Conservation (phyloP, 2,797 vertebrate genomes). For the Sebastolobus alascanus region DNA sequence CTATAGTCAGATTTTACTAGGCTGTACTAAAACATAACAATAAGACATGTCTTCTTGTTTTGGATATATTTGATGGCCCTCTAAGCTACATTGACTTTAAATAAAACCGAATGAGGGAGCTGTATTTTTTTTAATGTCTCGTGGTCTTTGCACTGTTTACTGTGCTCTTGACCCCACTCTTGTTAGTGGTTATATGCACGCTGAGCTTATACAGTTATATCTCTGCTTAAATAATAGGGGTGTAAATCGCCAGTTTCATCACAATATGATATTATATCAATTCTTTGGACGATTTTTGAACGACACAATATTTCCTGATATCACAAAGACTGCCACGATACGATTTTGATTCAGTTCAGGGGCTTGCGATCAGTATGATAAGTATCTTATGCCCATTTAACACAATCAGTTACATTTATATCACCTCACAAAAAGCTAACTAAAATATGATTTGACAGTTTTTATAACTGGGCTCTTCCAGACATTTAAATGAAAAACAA, state of each 20-base stretch:
- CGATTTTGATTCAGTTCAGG: no score
- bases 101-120: conserved; percentile 8
- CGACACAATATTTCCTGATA: neutral
- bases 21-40: conserved; percentile 9
- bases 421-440: no score
- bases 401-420: no score
- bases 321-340: no score
- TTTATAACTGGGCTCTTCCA: no score
- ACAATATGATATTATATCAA: neutral
- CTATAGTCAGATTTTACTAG: conserved; percentile 25
- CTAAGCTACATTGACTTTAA: conserved; percentile 13
- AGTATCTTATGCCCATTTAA: no score
- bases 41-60: conserved; percentile 15
- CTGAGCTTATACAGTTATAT: conserved; percentile 36
- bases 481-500: no score
- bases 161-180: conserved; percentile 1
- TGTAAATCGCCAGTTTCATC: neutral
- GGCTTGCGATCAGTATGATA: no score
- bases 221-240: neutral
- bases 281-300: no score
- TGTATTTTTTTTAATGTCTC: conserved; percentile 4
- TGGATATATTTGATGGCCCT: conserved; percentile 11
- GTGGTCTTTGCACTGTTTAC: conserved; percentile 7
- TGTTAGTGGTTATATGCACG: conserved; percentile 15
- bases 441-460: no score